Percentiles rank a stretch among this genome's conserved stretches.
Evolutionary conservation across 2,888 invertebrate species (phyloP).

Genomic region (Dryobota labecula): DNA sequence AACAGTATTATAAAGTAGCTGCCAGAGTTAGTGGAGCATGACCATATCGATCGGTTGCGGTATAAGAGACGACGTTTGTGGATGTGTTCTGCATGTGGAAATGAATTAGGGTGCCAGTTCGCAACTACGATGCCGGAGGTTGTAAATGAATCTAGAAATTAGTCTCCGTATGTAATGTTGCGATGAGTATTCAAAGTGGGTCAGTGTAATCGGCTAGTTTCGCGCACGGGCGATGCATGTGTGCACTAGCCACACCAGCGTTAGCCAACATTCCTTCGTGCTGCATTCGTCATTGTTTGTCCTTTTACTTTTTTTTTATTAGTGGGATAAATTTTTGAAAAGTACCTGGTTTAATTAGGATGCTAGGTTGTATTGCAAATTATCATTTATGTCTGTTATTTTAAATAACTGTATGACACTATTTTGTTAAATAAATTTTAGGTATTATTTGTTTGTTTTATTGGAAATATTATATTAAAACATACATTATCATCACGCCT

Average conservation of each 20-base stretch:
- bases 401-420: conserved; percentile 90
- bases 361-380: conserved; percentile 90
- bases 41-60: conserved; percentile 57
- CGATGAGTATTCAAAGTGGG: conserved; percentile 64
- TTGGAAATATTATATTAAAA: conserved; percentile 60
- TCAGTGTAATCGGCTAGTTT: conserved; percentile 69
- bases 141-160: conserved; percentile 65
- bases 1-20: conserved; percentile 82
- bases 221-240: conserved; percentile 51
- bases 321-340: conserved; percentile 88
- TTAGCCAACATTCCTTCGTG: conserved; percentile 90
- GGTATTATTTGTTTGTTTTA: conserved; percentile 83
- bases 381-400: conserved; percentile 90
- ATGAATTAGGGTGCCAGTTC: conserved; percentile 59
- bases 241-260: conserved; percentile 70
- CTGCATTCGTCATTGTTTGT: conserved; percentile 87
- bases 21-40: conserved; percentile 66
- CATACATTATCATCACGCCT: neutral
- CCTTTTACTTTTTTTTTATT: conserved; percentile 78
- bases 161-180: conserved; percentile 61
- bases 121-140: conserved; percentile 57
- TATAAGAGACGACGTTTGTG: conserved; percentile 49
- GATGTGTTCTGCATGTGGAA: conserved; percentile 51
- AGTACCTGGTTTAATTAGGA: conserved; percentile 91
- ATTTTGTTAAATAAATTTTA: conserved; percentile 91